Evolutionary conservation across 2,888 invertebrate species (phyloP), one percentile per base, ranked within the genome.

Genomic region (Antheraea assamensis): DNA sequence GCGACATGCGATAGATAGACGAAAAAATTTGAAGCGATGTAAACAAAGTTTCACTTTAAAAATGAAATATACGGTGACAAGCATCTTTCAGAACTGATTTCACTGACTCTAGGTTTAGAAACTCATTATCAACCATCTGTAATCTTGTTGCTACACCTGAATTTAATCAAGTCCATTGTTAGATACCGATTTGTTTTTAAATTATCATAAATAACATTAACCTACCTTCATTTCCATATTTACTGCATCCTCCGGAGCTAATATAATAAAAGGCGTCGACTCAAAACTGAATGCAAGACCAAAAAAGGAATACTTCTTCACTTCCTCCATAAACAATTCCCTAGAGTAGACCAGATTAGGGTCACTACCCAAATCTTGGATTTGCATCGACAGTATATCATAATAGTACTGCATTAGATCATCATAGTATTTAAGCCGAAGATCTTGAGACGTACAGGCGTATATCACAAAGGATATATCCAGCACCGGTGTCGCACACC

Each of bases 221-320:
- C 75, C 78, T 86, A 95, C 95, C 88, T 95, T 85, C 81, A 96
- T 92, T 17, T 96, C 95, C 88, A 96, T 93, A 82, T 95, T 92
- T 42, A 95, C 88, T 15, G 95, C 93, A 74, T 96, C 95, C 72
- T 95, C 94, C 0, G 95, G 95, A 0, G 94, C 95, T 76, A 96
- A 80, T 73, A 96, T 83, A 3, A 95, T 94, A 77, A 96, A 94
- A 3, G 95, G 95, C 15, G 95, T 89, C 0, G 96, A 95, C 82
- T 96, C 96, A 77, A 96, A 92, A 71, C 95, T 92, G 82, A 96
- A 96, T 7, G 91, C 95, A 49, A 96, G 78, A 1, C 96, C 96
- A 78, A 95, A 95, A 74, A 89, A 90, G 4, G 95, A 95, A 82
- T 95, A 93, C 72, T 95, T 93, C 81, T 95, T 95, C 0, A 96